Base-by-base conservation (phyloP, 2,888 invertebrate genomes). In the Luffia ferchaultella region DNA sequence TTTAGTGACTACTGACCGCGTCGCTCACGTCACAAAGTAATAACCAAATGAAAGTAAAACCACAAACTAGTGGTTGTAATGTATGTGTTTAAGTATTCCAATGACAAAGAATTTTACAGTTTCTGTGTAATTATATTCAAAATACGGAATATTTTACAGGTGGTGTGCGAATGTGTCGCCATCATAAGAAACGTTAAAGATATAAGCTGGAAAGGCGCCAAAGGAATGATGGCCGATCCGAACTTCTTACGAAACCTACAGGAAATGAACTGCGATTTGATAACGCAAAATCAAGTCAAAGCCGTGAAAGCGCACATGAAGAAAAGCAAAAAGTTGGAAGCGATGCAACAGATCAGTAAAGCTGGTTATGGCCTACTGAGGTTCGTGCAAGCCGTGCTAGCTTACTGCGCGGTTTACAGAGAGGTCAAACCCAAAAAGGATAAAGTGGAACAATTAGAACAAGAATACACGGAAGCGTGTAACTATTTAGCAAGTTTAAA, bases 221-320 rank as follows among this genome's bases (percentile, higher is more conserved):
- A 92, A 71, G 93, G 88, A 1, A 93, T 97, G 91, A 95, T 97
- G 96, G 89, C 93, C 0, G 96, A 97, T 65, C 91, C 93, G 0
- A 92, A 88, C 70, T 97, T 96, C 73, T 71, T 97, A 41, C 85
- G 87, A 49, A 87, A 87, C 49, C 82, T 97, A 40, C 91, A 92
- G 73, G 94, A 95, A 70, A 91, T 97, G 90, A 93, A 97, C 67
- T 93, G 89, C 61, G 91, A 93, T 62, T 84, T 87, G 2, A 89
- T 94, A 53, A 92, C 93, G 0, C 85, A 87, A 57, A 84, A 83
- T 12, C 93, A 93, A 67, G 88, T 91, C 15, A 88, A 89, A 57
- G 86, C 87, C 1, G 90, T 92, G 7, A 90, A 89, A 54, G 77
- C 88, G 0, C 92, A 93, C 63, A 87, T 93, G 87, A 92, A 91